Conservation (phyloP, 2,888 invertebrate genomes). For the Zootermopsis nevadensis region DNA sequence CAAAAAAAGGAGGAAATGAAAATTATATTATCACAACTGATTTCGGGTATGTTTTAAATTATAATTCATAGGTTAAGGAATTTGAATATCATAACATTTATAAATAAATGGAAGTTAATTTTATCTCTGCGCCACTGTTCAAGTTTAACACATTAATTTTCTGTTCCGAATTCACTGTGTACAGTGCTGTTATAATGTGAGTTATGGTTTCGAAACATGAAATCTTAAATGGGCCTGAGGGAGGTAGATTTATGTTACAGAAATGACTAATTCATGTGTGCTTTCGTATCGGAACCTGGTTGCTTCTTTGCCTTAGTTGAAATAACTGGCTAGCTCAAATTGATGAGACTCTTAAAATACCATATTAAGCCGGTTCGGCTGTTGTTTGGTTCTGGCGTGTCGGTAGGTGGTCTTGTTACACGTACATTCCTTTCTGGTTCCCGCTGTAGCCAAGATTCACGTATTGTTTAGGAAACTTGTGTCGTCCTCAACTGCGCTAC, state of each 20-base stretch:
- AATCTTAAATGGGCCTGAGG: background rate
- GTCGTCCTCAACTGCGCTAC: background rate
- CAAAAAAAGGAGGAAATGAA: too few species aligned
- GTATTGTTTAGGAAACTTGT: background rate
- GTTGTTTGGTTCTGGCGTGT: background rate
- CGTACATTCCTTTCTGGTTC: background rate
- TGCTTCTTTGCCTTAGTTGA: background rate
- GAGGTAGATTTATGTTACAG: background rate
- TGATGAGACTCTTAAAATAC: conserved; percentile 16
- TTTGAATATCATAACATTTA: too few species aligned
- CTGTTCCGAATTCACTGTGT: background rate
- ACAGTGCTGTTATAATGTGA: conserved; percentile 21
- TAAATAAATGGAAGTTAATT: too few species aligned
- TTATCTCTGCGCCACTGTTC: background rate
- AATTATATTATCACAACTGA: too few species aligned
- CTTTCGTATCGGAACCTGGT: background rate
- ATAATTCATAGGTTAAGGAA: too few species aligned
- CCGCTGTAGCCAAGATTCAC: background rate
- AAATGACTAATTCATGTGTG: background rate
- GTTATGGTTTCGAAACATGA: conserved; percentile 12
- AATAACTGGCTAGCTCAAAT: background rate
- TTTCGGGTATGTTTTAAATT: too few species aligned
- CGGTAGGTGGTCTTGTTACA: conserved; percentile 15
- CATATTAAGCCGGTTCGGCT: background rate
- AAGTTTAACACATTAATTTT: conserved; percentile 35